A percentile compares a stretch with the other conserved stretches of the same genome.
phyloP scores from a whole-genome alignment of 1,140 invertebrate species.

The Drosophila miranda region DNA sequence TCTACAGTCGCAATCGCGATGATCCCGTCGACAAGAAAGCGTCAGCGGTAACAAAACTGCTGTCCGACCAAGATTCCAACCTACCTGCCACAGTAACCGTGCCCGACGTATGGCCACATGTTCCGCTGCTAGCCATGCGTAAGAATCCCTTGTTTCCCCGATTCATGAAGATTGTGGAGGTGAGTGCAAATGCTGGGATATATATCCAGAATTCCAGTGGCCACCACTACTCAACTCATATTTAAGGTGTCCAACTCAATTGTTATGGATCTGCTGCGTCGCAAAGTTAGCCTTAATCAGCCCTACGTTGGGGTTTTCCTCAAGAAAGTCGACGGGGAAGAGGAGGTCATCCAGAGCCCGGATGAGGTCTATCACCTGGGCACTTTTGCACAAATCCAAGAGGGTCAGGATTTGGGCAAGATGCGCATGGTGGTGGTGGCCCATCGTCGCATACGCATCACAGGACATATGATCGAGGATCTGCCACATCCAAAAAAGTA shows the following conservation, averaged over 20 bases:
- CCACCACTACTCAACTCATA: conserved; percentile 86
- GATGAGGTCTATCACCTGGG: too few relatives aligned
- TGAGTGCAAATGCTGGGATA: conserved; percentile 73
- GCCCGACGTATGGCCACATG: conserved; percentile 98
- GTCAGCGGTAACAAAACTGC: conserved; percentile 37
- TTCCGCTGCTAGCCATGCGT: conserved; percentile 96
- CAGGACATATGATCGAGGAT: too few relatives aligned
- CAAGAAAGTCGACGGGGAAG: conserved; percentile 30
- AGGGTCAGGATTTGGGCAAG: too few relatives aligned
- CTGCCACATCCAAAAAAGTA: too few relatives aligned
- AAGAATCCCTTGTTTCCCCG: conserved; percentile 98
- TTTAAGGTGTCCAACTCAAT: too few relatives aligned
- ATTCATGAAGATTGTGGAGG: conserved; percentile 99
- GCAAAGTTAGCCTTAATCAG: too few relatives aligned
- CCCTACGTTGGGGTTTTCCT: too few relatives aligned
- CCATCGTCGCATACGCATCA: too few relatives aligned
- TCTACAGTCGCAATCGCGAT: conserved; percentile 50
- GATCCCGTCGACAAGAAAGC: conserved; percentile 49
- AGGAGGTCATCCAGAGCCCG: too few relatives aligned
- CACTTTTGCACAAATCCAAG: too few relatives aligned
- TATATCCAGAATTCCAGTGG: neutral
- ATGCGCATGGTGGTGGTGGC: too few relatives aligned
- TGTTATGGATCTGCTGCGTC: conserved; percentile 85
- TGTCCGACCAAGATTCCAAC: too few relatives aligned
- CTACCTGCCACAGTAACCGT: conserved; percentile 94